Conservation (phyloP, 64 coral and sea anemone genomes). For the Stylophora pistillata region DNA sequence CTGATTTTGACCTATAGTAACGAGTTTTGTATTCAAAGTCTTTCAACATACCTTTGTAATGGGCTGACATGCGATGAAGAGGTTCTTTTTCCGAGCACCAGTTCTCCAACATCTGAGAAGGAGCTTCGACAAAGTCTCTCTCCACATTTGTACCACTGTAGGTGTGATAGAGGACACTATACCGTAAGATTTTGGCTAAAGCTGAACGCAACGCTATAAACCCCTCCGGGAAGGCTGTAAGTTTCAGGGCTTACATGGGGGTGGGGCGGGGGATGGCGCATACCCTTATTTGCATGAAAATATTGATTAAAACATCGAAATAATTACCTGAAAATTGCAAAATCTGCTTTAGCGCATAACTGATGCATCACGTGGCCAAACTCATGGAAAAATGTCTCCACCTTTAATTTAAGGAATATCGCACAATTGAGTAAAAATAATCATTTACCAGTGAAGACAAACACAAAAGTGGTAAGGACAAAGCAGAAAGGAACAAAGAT, state of each 20-base stretch:
- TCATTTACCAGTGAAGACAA: no score
- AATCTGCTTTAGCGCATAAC: conserved; percentile 85
- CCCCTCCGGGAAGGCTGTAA: no score
- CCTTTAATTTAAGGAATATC: conserved; percentile 22
- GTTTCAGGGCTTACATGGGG: no score
- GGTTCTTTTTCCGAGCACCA: conserved; percentile 99
- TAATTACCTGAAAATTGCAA: conserved; percentile 86
- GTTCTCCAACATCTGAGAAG: conserved; percentile 99
- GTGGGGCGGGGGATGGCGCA: no score
- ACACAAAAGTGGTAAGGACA: no score
- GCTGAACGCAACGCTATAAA: not conserved
- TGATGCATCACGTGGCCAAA: conserved; percentile 99
- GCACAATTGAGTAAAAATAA: not conserved
- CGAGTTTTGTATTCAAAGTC: no score
- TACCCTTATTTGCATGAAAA: no score
- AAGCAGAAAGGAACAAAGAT: no score
- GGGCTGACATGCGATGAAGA: conserved; percentile 87
- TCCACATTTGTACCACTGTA: conserved; percentile 91
- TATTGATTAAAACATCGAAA: not conserved
- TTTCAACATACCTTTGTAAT: conserved; percentile 86
- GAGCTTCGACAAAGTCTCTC: conserved; percentile 98
- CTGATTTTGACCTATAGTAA: no score
- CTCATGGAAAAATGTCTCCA: conserved; percentile 99
- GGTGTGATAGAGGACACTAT: not conserved
- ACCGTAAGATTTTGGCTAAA: not conserved